Base-by-base conservation (phyloP, 2,113 vertebrate genomes). In the Anarrhichthys ocellatus region DNA sequence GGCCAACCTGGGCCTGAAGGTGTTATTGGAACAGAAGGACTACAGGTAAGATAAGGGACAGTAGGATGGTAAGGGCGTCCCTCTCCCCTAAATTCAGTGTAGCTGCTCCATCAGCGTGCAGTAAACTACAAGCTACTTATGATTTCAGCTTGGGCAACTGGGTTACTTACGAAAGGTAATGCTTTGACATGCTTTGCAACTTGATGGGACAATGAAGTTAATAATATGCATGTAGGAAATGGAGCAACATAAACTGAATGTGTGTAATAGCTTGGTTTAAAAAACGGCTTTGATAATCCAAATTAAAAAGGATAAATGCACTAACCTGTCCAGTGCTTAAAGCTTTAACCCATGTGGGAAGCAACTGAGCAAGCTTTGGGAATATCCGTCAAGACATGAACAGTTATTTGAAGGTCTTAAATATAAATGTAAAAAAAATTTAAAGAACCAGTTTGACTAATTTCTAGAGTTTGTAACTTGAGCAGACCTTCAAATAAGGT, bases 1-100 rank as follows among this genome's bases (percentile, higher is more conserved):
- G 97, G 98, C 40, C 96, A 95, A 6, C 97, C 98, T 0, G 98
- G 98, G 1, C 95, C 96, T 3, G 94, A 97, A 0, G 98, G 97
- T 0, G 93, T 95, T 0, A 94, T 76, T 1, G 98, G 98, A 84
- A 85, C 91, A 52, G 94, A 96, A 0, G 98, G 98, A 2, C 93
- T 94, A 11, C 96, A 98, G 96, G 98, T 98, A 95, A 95, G 73
- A 78, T 4, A 79, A 1, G 20, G 13, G 63, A 17, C 40, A 66
- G 85, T 58, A 22, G 27, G 64, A 27, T 62, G 76, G 68, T 75
- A 54, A 64, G 46, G 24, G 46, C 36, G 24, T 29, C 24, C 73
- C 7, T 76, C 24, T 69, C 69, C 34, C 34, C 34, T 5, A 34
- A 68, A 62, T 84, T 87, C 74, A 88, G 85, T 56, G 44, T 70